These are phyloP conservation scores for Bagarius yarrelli DNA, from an alignment of 2,113 vertebrate genomes.

Conservation along the genomic window DNA sequence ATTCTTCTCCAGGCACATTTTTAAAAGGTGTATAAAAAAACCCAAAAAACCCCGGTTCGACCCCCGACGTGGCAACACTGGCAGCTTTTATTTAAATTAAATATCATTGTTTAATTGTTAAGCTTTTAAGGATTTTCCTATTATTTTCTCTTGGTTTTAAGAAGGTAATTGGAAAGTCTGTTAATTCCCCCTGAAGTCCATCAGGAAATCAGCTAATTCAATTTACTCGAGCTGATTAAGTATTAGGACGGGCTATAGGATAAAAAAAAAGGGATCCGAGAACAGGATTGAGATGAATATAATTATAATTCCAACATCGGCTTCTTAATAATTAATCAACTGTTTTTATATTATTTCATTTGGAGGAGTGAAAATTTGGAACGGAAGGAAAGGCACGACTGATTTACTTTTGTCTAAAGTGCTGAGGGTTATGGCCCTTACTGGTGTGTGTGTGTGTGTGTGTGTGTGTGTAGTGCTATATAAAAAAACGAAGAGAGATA, in stretches of 20 bases:
- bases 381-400: too few species aligned
- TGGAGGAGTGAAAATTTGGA: too few species aligned
- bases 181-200: neutral
- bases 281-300: neutral
- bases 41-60: neutral
- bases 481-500: neutral
- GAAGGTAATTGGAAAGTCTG: neutral
- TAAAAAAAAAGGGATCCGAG: neutral
- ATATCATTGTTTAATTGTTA: neutral
- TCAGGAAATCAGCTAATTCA: slow-evolving; percentile 2
- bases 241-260: neutral
- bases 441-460: too few species aligned
- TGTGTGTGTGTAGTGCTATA: too few species aligned
- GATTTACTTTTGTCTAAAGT: too few species aligned
- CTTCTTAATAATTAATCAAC: neutral
- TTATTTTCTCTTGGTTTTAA: neutral
- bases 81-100: neutral
- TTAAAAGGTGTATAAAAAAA: too few species aligned
- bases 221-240: neutral
- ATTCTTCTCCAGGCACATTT: too few species aligned
- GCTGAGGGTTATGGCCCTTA: neutral
- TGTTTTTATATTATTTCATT: neutral
- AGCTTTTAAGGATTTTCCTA: neutral
- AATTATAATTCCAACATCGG: neutral
- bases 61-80: neutral